Evolutionary conservation across 2,888 invertebrate genomes (phyloP), one percentile per base, ranked within the genome.

Genomic region (Steinernema carpocapsae): DNA sequence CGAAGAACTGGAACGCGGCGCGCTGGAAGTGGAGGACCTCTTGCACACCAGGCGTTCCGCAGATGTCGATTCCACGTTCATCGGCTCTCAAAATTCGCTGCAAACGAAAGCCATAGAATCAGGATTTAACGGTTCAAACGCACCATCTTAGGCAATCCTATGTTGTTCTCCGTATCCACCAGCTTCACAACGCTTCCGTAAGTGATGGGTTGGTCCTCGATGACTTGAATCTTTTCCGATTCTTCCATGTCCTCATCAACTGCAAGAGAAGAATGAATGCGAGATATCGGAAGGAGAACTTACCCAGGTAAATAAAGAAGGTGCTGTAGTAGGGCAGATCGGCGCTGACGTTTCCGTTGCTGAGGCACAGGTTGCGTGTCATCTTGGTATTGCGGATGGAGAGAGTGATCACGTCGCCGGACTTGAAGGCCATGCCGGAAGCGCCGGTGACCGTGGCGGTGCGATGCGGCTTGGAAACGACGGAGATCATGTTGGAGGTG

Each of bases 131-230:
- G 43, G 14, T n/a, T n/a, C n/a, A n/a, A n/a, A n/a, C n/a, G n/a
- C 26, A 56, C 56, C 56, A 56, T 56, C 26, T 56, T 56, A 22
- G 56, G 56, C 56, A 56, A 56, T 6, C 56, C 56, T 24, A 56
- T 56, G 26, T 56, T 56, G 6, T 4, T 26, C 26, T 56, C 26
- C 24, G 56, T 56, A 22, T 56, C 56, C 22, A 56, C 56, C 6
- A 56, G 56, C 26, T 56, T 56, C 56, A 56, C 56, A 10, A 56
- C 26, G 26, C 24, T 24, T 22, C 56, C 56, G 26, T 56, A 56
- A 6, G 56, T 56, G 14, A 56, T 56, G 6, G 56, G 3, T 17
- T 56, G 24, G 56, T 56, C 26, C 6, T 24, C 56, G 6, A 22
- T 12, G 7, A 56, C 56, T 12, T 17, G 22, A 22, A 56, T 26